phyloP scores from a whole-genome alignment of 1,140 invertebrate species.

The Berghia stephanieae region DNA sequence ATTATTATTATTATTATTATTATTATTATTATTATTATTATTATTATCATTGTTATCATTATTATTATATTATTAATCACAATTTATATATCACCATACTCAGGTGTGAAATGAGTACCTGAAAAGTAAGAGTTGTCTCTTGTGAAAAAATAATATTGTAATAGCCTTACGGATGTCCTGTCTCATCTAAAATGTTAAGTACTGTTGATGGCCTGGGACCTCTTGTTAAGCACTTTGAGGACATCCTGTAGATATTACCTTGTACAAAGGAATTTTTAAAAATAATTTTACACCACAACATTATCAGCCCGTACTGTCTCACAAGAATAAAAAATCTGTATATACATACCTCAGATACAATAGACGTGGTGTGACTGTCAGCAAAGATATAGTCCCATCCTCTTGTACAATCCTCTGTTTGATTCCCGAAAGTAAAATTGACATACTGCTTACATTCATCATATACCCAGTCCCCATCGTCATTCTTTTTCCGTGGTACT shows the following conservation, averaged over 20 bases:
- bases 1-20: background rate
- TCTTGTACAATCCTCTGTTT: slow-evolving; percentile 28
- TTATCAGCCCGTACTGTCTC: background rate
- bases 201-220: no score
- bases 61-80: slow-evolving; percentile 4
- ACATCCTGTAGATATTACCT: background rate
- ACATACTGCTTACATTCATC: slow-evolving; percentile 24
- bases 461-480: slow-evolving; percentile 21
- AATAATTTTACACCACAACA: background rate
- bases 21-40: background rate
- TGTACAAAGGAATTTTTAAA: no score
- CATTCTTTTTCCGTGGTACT: slow-evolving; percentile 16
- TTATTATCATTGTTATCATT: background rate
- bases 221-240: no score
- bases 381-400: slow-evolving; percentile 39
- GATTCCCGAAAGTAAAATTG: slow-evolving; percentile 11
- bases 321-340: background rate
- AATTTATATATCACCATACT: no score
- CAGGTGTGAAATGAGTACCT: no score
- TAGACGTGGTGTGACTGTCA: slow-evolving; percentile 25
- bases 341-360: slow-evolving; percentile 36
- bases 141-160: no score
- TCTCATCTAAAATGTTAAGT: no score
- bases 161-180: no score
- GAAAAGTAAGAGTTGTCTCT: no score